phyloP scores from a whole-genome alignment of 2,797 vertebrate genomes.

The Lepidocolaptes lacrymiger region DNA sequence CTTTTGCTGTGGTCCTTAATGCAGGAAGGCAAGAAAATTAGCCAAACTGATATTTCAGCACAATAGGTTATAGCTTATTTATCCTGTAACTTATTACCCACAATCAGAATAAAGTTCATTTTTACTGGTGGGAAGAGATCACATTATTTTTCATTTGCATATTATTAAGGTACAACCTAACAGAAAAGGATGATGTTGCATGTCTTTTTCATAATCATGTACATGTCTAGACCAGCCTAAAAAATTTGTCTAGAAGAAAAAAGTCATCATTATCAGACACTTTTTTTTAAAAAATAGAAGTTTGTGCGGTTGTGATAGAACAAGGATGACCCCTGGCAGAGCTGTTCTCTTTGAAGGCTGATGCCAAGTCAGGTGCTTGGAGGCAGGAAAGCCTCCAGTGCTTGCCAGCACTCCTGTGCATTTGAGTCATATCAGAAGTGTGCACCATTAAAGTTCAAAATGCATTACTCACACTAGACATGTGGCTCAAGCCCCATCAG shows the following conservation, averaged over 20 bases:
- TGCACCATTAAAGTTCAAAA: slow-evolving; percentile 41
- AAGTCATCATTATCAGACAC: neutral
- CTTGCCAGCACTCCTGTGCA: neutral
- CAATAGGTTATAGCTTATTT: neutral
- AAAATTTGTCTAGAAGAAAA: neutral
- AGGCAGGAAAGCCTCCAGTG: neutral
- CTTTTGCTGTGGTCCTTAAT: neutral
- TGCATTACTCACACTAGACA: slow-evolving; percentile 38
- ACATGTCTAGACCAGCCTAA: neutral
- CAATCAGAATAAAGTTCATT: neutral
- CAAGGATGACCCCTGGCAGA: neutral
- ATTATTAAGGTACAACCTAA: neutral
- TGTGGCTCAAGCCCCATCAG: neutral
- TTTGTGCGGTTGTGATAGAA: neutral
- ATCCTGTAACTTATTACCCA: neutral
- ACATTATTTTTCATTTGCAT: neutral
- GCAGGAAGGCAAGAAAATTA: neutral
- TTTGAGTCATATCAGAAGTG: slow-evolving; percentile 43
- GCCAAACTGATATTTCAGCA: neutral
- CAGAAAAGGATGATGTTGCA: neutral
- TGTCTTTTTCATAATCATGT: neutral
- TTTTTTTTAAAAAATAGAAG: neutral
- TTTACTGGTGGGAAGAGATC: neutral
- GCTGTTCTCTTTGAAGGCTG: neutral
- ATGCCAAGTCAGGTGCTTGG: neutral